Percentiles rank a stretch among this genome's conserved stretches.
Conservation (phyloP, 1,140 invertebrate species). For the Dendrolimus kikuchii region DNA sequence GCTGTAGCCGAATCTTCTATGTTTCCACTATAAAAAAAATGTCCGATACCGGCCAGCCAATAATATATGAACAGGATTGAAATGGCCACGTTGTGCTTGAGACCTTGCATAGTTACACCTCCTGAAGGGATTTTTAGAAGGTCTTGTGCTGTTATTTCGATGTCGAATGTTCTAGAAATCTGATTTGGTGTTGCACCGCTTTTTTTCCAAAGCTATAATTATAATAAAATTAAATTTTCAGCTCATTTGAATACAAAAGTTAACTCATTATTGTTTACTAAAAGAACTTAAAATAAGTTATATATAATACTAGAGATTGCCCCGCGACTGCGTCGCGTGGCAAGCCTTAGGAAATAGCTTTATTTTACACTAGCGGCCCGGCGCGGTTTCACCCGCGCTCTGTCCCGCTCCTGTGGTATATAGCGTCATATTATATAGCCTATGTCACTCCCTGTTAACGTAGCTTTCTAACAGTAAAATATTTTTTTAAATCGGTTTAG, state of each 20-base stretch:
- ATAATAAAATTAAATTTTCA: background rate
- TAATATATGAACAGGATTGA: constrained; percentile 78
- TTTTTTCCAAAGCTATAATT: constrained; percentile 71
- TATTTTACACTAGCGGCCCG: too few species aligned
- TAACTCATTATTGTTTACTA: background rate
- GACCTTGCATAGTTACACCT: constrained; percentile 74
- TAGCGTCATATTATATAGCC: too few species aligned
- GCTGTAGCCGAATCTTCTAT: constrained; percentile 84
- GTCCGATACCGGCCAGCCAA: constrained; percentile 79
- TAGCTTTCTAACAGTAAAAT: too few species aligned
- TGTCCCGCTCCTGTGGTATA: too few species aligned
- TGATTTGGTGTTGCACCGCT: constrained; percentile 60
- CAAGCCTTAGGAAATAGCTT: too few species aligned
- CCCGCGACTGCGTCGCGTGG: too few species aligned
- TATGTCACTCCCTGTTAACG: too few species aligned
- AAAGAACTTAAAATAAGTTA: too few species aligned
- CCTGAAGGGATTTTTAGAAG: constrained; percentile 75
- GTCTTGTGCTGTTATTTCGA: constrained; percentile 48
- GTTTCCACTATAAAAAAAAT: constrained; percentile 77
- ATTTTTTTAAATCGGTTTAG: too few species aligned
- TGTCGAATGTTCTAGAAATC: constrained; percentile 42
- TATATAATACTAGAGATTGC: too few species aligned
- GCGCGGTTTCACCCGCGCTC: too few species aligned
- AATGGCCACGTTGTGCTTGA: constrained; percentile 78
- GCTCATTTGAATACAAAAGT: background rate